phyloP scores from a whole-genome alignment of 2,797 vertebrate species.

The Scolopax bukidnonensis region DNA sequence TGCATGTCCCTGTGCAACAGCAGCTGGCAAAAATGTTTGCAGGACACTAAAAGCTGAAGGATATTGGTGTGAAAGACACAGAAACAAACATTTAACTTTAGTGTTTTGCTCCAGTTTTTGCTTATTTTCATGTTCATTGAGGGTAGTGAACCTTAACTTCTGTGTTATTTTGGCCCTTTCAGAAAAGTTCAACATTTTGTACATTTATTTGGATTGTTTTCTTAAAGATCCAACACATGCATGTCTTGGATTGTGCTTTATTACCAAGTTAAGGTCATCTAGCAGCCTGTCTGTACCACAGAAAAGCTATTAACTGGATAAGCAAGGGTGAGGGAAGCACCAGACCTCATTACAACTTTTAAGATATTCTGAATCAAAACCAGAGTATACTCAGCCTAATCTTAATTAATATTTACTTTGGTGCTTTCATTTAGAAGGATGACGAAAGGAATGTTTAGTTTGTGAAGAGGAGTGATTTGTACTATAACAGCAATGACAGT shows the following conservation, averaged over 20 bases:
- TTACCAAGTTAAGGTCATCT: neutral
- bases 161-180: neutral
- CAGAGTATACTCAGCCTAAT: neutral
- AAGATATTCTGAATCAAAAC: neutral
- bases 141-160: neutral
- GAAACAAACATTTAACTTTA: neutral
- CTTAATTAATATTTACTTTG: slow-evolving; percentile 12
- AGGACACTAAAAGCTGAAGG: neutral
- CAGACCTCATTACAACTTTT: neutral
- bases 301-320: neutral
- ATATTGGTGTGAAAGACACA: neutral
- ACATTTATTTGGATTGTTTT: neutral
- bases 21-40: neutral
- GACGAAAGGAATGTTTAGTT: neutral
- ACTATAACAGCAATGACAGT: neutral
- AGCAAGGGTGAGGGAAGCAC: neutral
- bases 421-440: neutral
- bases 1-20: neutral
- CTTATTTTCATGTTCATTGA: neutral
- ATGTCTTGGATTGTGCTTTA: neutral
- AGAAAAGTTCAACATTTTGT: neutral
- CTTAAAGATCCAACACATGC: neutral
- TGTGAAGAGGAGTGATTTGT: neutral
- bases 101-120: neutral
- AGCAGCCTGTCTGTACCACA: neutral